A percentile compares a stretch with the other conserved stretches of the same genome.
Conservation (phyloP, 2,797 vertebrate species). For the Microhierax caerulescens region DNA sequence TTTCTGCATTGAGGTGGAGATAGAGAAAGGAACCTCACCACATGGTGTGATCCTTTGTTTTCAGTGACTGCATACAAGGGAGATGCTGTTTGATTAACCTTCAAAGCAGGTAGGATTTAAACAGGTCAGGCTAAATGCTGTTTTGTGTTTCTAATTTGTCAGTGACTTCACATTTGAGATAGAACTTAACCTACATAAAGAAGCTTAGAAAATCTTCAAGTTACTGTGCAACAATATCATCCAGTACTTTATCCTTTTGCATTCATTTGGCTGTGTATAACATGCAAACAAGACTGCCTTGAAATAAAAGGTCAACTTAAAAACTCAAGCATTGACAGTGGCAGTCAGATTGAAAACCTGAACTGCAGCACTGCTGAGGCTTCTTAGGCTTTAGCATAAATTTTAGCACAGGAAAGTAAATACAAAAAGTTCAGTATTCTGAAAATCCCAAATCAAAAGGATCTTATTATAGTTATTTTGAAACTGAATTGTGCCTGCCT, state of each 20-base stretch:
- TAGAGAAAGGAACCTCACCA: not conserved
- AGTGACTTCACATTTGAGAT: not conserved
- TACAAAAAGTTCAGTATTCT: not conserved
- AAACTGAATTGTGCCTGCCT: not conserved
- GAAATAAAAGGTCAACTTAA: not conserved
- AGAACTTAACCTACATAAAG: not conserved
- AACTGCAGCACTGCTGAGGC: not conserved
- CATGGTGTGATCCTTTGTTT: not conserved
- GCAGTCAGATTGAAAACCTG: not conserved
- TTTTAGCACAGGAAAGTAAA: not conserved
- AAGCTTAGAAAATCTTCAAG: not conserved
- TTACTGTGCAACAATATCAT: not conserved
- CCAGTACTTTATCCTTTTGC: not conserved
- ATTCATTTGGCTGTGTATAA: not conserved
- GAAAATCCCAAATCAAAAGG: not conserved
- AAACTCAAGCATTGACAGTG: not conserved
- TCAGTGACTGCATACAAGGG: not conserved
- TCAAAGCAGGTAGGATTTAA: not conserved
- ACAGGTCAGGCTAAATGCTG: not conserved
- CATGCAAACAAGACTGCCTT: not conserved
- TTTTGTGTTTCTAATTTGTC: not conserved
- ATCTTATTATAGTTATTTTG: not conserved
- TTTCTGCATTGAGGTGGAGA: not conserved
- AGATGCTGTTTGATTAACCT: not conserved
- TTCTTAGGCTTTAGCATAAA: not conserved